Base-by-base conservation (phyloP, 2,888 invertebrate species). In the Pollenia angustigena region DNA sequence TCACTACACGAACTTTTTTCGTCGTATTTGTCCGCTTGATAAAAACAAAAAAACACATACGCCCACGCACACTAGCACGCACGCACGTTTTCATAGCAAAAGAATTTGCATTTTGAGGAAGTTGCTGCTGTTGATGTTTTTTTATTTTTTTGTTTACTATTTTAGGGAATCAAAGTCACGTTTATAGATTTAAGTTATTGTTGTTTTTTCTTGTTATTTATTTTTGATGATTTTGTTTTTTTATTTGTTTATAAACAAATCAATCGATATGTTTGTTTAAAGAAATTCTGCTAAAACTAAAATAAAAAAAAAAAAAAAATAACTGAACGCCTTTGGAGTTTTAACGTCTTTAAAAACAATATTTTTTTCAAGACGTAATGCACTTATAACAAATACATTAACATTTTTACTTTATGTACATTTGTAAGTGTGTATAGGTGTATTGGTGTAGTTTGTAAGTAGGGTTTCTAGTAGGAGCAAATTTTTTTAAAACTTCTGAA, bases 251-350 rank as follows among this genome's bases (percentile, higher is more conserved):
- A 50, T 48, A 32, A 8, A 66, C 58, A 84, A 84, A 66, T 72
- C 79, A 80, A 80, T 85, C 79, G 84, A 85, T 85, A 85, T 85
- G 84, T 85, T 80, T 85, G 58, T 62, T 80, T 58, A 42, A 62
- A 32, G 56, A 81, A 48, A 48, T 81, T 44, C 75, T 42, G 40
- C 78, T 78, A 64, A 60, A 58, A 58, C 16, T 48, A 46, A 18
- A 56, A 68, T 46, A 48, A 42, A 12, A 14, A 56, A n/a, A 48
- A 42, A 12, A 14, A 56, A n/a, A 54, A 54, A 9, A 3, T 40
- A 14, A 60, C 40, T 74, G 42, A 58, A 52, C 58, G 66, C 48
- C 48, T 72, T 32, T 48, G 74, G 58, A 82, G 76, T 82, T 76
- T 76, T 62, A 78, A 56, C 75, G 66, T 71, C 64, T 69, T 68